A percentile compares a stretch with the other conserved stretches of the same genome.
These are phyloP conservation scores for Phrynocephalus guinanensis DNA, from an alignment of 2,797 vertebrate genomes.

Conservation along the genomic window DNA sequence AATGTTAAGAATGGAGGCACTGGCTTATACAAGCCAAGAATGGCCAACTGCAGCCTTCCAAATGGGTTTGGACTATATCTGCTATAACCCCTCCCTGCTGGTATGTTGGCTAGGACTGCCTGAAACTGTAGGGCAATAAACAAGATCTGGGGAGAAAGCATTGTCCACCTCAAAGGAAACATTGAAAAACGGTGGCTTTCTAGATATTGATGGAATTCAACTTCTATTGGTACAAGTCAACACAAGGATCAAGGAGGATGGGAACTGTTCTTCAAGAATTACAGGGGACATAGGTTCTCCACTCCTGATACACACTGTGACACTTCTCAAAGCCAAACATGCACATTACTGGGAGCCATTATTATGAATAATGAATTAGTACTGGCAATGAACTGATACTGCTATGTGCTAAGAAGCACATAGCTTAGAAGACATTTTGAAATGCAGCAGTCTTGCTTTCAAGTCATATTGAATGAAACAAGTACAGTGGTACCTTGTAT, in stretches of 20 bases:
- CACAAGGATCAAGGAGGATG: background rate
- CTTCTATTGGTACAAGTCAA: background rate
- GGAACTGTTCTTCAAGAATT: background rate
- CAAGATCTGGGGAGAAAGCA: background rate
- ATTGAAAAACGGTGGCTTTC: background rate
- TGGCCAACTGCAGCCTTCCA: too few relatives aligned
- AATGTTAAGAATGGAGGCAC: background rate
- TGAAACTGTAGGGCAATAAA: too few relatives aligned
- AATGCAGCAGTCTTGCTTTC: background rate
- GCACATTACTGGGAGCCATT: rapidly evolving
- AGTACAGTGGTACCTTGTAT: too few relatives aligned
- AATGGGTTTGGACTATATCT: too few relatives aligned
- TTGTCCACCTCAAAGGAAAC: background rate
- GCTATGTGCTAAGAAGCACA: background rate
- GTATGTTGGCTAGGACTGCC: too few relatives aligned
- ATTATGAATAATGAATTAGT: background rate
- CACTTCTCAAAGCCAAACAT: slow-evolving; percentile 12
- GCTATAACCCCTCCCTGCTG: too few relatives aligned
- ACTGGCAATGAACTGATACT: background rate
- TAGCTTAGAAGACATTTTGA: background rate
- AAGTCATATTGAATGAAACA: slow-evolving; percentile 1
- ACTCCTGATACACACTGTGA: background rate
- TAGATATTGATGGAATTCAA: background rate
- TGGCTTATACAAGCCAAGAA: too few relatives aligned
- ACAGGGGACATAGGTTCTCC: background rate